Percentiles rank a stretch among this genome's conserved stretches.
These are phyloP conservation scores for Scrobipalpa costella DNA, from an alignment of 2,888 invertebrate genomes.

Conservation along the genomic window DNA sequence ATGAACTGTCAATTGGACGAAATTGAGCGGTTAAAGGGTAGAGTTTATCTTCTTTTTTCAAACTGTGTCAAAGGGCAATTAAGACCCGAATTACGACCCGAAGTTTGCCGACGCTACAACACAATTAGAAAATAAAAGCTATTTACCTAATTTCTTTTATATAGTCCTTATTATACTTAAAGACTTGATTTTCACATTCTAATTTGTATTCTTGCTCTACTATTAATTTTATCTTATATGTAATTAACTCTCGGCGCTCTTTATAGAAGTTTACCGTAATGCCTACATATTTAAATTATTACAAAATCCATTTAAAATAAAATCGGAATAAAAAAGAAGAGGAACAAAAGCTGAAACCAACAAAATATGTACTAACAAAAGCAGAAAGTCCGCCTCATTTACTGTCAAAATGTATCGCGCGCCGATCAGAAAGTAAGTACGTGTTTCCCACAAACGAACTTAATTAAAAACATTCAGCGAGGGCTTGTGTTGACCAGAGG, in stretches of 20 bases:
- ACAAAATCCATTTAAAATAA: background rate
- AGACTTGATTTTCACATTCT: no score
- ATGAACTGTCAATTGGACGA: slow-evolving; percentile 55
- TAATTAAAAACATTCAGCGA: slow-evolving; percentile 47
- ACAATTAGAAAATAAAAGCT: no score
- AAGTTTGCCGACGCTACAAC: no score
- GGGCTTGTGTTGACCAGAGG: slow-evolving; percentile 27
- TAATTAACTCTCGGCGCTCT: no score
- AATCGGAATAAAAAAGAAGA: background rate
- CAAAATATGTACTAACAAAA: slow-evolving; percentile 22
- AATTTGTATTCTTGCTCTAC: no score
- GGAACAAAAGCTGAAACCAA: slow-evolving; percentile 1
- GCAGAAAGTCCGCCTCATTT: slow-evolving; percentile 6
- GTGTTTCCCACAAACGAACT: slow-evolving; percentile 57
- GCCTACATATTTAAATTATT: no score
- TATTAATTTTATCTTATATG: no score
- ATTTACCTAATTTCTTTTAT: no score
- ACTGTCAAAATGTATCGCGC: slow-evolving; percentile 24
- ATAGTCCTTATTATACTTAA: no score
- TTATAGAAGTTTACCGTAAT: no score
- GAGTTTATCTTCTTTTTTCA: background rate
- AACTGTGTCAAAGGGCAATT: background rate
- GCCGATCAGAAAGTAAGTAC: slow-evolving; percentile 34
- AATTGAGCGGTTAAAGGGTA: slow-evolving; percentile 54
- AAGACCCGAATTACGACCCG: no score